Conservation (phyloP, 2,113 vertebrate species). For the Gracilinanus agilis region DNA sequence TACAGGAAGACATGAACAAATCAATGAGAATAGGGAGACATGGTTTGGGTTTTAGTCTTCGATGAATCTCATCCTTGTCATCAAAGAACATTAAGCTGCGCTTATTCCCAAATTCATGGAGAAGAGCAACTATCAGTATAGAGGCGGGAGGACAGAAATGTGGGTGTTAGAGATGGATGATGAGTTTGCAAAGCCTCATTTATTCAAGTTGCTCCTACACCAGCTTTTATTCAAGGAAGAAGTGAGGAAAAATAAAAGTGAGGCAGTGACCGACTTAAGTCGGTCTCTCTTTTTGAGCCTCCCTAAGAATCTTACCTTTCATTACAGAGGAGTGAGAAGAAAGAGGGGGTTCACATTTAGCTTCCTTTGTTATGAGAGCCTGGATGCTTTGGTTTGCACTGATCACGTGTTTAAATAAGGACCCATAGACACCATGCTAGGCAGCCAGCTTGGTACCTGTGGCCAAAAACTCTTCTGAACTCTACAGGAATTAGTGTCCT, state of each 20-base stretch:
- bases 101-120: neutral
- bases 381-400: neutral
- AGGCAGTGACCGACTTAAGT: neutral
- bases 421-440: neutral
- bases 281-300: neutral
- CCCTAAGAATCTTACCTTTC: neutral
- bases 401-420: neutral
- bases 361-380: neutral
- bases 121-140: neutral
- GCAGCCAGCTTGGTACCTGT: neutral
- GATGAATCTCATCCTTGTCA: neutral
- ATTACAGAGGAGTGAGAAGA: neutral
- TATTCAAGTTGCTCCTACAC: neutral
- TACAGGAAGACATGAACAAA: neutral
- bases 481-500: neutral
- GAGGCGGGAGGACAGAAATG: neutral
- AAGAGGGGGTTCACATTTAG: neutral
- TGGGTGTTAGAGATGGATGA: neutral
- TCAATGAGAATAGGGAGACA: neutral
- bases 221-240: neutral
- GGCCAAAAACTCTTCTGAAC: neutral
- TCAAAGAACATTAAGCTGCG: neutral
- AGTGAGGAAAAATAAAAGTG: neutral
- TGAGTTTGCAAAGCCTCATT: neutral
- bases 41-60: neutral